Evolutionary conservation across 2,888 invertebrate genomes (phyloP), one percentile per base, ranked within the genome.

Genomic region (Sarcophaga variegata): DNA sequence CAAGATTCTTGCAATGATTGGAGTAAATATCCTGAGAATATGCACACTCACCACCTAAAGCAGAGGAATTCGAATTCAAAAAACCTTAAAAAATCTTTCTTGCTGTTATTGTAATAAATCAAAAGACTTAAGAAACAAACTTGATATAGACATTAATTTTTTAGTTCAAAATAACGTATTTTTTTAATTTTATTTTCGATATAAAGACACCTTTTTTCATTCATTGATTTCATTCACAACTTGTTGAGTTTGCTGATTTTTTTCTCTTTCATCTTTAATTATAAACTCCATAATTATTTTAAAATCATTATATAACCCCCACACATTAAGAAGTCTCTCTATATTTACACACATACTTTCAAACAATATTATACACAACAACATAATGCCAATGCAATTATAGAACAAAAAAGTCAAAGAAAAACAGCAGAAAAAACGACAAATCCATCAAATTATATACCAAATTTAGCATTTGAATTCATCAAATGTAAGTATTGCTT

Each of bases 361-460:
- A 49, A 37, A 60, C 66, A 76, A 76, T 74, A 67, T 67, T 74
- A 60, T 67, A 77, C 37, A 77, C 20, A 77, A 67, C 45, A 69
- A 47, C 20, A 69, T 54, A 54, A 54, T 54, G 67, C 81, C 69
- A 75, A 27, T 62, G 81, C 67, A 75, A 81, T 81, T 81, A 75
- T 69, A 54, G 64, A 54, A 54, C 37, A 59, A 80, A 86, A 88
- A 88, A 72, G 70, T 62, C 66, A 54, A 62, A 27, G 12, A 69
- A 37, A 37, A 37, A 37, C 37, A 37, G 37, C 37, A 37, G 10
- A 37, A 81, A 88, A 88, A 60, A 22, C 62, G 62, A 5, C 20
- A 62, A 81, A 67, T 47, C 12, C 54, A 69, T 62, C 37, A 75
- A 83, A 79, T 79, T 78, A 75, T 59, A 47, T 64, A 77, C n/a